These are phyloP conservation scores for Chrysolina americana DNA, from an alignment of 2,888 invertebrate genomes.

Conservation along the genomic window DNA sequence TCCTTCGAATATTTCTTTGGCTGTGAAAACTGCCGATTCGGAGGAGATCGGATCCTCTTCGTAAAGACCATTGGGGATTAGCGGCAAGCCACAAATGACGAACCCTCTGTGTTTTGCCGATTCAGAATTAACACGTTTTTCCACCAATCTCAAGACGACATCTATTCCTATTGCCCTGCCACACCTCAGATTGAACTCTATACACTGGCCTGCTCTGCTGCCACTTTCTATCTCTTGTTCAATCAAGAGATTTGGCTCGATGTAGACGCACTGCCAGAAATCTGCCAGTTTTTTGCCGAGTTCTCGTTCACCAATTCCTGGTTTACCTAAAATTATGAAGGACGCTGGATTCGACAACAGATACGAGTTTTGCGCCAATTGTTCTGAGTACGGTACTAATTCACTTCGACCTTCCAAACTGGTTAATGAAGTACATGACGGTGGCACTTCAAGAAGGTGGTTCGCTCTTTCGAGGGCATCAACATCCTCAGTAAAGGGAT, in stretches of 20 bases:
- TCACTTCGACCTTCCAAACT: conserved; percentile 33
- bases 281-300: conserved; percentile 74
- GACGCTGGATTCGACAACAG: conserved; percentile 72
- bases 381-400: conserved; percentile 70
- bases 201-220: conserved; percentile 73
- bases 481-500: conserved; percentile 68
- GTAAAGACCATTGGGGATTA: conserved; percentile 71
- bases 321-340: conserved; percentile 76
- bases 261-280: conserved; percentile 73
- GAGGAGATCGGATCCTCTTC: conserved; percentile 66
- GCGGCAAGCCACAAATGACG: conserved; percentile 77
- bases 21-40: conserved; percentile 66
- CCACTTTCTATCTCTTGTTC: conserved; percentile 74
- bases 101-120: conserved; percentile 75
- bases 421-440: conserved; percentile 43
- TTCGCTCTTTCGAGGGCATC: conserved; percentile 67
- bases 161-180: conserved; percentile 72
- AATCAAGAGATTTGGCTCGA: conserved; percentile 74
- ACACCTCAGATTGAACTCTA: conserved; percentile 73
- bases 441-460: conserved; percentile 57
- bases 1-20: conserved; percentile 66
- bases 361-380: conserved; percentile 71
- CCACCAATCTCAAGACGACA: conserved; percentile 71
- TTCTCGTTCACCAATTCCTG: conserved; percentile 71
- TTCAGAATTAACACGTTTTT: conserved; percentile 71